Base-by-base conservation (phyloP, 2,888 invertebrate genomes). In the Cheilosia pagana region DNA sequence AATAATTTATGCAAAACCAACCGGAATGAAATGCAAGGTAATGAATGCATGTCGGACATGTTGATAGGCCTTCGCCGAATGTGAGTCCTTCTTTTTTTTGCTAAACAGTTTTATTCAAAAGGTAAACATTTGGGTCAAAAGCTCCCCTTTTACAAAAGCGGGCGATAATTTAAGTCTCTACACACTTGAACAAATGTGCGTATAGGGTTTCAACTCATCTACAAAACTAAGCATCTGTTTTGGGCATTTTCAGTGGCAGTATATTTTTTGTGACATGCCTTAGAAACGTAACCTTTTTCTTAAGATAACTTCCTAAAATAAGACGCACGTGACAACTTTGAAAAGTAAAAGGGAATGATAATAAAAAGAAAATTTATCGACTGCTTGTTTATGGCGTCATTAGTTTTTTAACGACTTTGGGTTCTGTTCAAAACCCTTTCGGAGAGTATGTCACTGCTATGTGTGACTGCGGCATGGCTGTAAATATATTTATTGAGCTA, bases 1-100 rank as follows among this genome's bases (percentile, higher is more conserved):
- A 35, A 35, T 35, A 23, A 23, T 50, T 50, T 23, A 50, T 50
- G 50, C 21, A 14, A 25, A 50, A 50, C 14, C 50, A 12, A 50
- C 12, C 50, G 12, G 10, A 5, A 23, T 25, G 4, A 23, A 12
- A 50, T 50, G 21, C 7, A 19, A 45, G 45, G 45, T 45, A 10
- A 45, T 45, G 16, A 45, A 16, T 45, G 45, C 45, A 45, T 45
- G 45, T 50, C 50, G n/a, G 23, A 4, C 5, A 50, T 7, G 23
- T 21, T 14, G 50, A 23, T 50, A 21, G 23, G 50, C 23, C 12
- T 21, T 2, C 50, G 23, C 14, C 19, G 23, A 50, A 50, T 50
- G 14, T 25, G 12, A 23, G n/a, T 10, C 14, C 7, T 50, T 25
- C 14, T 50, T 23, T 50, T 50, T 23, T 50, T 4, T 45, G 43